Conservation (phyloP, 1,140 invertebrate genomes). For the Drosophila nebulosa region DNA sequence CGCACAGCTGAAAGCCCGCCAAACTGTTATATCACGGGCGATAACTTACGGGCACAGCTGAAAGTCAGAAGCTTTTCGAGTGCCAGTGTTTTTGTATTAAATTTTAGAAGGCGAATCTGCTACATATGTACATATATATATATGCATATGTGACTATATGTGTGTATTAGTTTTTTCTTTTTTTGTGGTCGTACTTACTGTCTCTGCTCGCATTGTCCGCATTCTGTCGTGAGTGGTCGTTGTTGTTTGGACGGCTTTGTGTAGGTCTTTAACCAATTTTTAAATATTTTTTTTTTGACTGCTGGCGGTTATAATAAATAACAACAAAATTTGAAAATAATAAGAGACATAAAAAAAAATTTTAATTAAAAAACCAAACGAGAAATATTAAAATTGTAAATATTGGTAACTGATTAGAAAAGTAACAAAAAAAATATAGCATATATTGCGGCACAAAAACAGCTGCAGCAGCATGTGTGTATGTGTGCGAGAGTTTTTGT, state of each 20-base stretch:
- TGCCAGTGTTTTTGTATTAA: too few relatives aligned
- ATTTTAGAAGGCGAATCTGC: too few relatives aligned
- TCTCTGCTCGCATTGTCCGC: constrained; percentile 21
- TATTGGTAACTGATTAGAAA: neutral
- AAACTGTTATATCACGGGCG: too few relatives aligned
- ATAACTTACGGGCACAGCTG: too few relatives aligned
- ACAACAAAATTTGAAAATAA: constrained; percentile 26
- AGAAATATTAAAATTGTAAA: neutral
- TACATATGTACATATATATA: too few relatives aligned
- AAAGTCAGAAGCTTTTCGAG: too few relatives aligned
- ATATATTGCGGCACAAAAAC: constrained; percentile 52
- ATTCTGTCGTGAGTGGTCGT: constrained; percentile 66
- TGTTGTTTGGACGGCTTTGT: constrained; percentile 44
- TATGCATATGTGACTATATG: neutral
- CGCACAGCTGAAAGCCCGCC: too few relatives aligned
- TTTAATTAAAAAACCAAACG: neutral
- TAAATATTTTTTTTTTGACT: neutral
- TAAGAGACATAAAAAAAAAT: neutral
- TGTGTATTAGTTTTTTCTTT: constrained; percentile 11
- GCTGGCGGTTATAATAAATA: constrained; percentile 28
- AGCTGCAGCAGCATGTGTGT: constrained; percentile 34
- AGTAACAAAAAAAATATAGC: constrained; percentile 10
- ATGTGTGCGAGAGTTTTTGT: constrained; percentile 11
- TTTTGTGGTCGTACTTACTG: constrained; percentile 42
- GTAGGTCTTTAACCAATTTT: neutral